Evolutionary conservation across 2,113 vertebrate genomes (phyloP).

Genomic region (Hippocampus abdominalis): DNA sequence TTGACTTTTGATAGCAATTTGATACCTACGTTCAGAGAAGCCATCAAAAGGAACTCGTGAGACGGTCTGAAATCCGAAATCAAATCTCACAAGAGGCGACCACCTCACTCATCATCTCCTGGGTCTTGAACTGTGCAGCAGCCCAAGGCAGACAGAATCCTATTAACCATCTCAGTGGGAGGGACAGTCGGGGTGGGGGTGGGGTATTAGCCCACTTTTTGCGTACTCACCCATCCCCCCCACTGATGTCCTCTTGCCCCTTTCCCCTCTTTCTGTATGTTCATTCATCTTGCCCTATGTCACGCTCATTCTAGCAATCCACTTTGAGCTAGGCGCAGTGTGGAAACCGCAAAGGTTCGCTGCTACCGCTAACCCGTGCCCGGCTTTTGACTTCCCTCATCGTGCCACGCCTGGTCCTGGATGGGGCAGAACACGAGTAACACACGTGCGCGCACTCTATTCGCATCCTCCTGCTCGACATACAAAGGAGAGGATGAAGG

Average conservation of each 20-base stretch:
- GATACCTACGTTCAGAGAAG: not conserved
- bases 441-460: constrained; percentile 42
- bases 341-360: constrained; percentile 48
- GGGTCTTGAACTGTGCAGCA: constrained; percentile 45
- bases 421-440: constrained; percentile 69
- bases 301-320: constrained; percentile 40
- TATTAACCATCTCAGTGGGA: constrained; percentile 46
- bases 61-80: constrained; percentile 39
- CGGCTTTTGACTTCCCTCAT: constrained; percentile 62
- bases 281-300: constrained; percentile 42
- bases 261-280: constrained; percentile 26
- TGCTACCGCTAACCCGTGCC: constrained; percentile 62
- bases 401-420: constrained; percentile 57
- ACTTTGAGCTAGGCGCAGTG: constrained; percentile 53
- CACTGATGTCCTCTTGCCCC: constrained; percentile 40
- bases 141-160: constrained; percentile 65
- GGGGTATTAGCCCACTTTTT: constrained; percentile 58
- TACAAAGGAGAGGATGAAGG: constrained; percentile 20
- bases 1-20: no score
- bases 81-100: constrained; percentile 21
- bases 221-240: constrained; percentile 51
- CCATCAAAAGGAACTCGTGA: not conserved
- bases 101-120: constrained; percentile 26
- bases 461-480: constrained; percentile 42
- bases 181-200: constrained; percentile 5